phyloP scores from a whole-genome alignment of 2,888 invertebrate genomes.

The Ormyrus labotus region DNA sequence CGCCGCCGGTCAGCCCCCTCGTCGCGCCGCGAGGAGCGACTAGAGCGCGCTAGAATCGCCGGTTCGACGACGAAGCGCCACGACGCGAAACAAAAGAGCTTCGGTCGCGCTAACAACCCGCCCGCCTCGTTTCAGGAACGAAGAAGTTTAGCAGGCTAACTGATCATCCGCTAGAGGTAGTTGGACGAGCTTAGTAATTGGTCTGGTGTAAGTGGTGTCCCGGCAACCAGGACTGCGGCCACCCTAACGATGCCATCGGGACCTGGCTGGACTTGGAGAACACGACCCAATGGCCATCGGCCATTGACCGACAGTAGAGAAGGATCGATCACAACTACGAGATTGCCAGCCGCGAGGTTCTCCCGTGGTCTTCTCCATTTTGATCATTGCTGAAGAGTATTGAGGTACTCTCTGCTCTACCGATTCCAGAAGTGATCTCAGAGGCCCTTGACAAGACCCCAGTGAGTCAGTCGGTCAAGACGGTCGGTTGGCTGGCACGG shows the following conservation, averaged over 20 bases:
- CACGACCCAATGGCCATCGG: background rate
- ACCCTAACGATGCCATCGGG: background rate
- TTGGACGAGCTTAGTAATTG: background rate
- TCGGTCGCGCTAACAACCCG: background rate
- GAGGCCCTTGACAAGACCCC: background rate
- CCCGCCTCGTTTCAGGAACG: constrained; percentile 1
- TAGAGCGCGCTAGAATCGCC: too few relatives aligned
- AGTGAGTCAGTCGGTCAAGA: background rate
- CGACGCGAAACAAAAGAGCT: too few relatives aligned
- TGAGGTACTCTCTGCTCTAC: constrained; percentile 8
- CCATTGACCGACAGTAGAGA: background rate
- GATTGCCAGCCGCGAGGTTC: background rate
- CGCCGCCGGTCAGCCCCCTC: too few relatives aligned
- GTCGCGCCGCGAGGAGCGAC: too few relatives aligned
- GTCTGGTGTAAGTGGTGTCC: background rate
- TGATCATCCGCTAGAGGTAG: background rate
- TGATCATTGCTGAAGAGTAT: background rate
- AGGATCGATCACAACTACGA: background rate
- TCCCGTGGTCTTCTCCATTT: background rate
- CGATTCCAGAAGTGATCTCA: background rate
- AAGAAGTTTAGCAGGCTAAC: background rate
- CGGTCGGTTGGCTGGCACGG: background rate
- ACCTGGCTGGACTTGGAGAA: background rate
- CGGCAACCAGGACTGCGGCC: background rate
- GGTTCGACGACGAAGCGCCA: too few relatives aligned